These are phyloP conservation scores for Psilanteris sp. DNA, from an alignment of 1,140 invertebrate genomes.

Conservation along the genomic window DNA sequence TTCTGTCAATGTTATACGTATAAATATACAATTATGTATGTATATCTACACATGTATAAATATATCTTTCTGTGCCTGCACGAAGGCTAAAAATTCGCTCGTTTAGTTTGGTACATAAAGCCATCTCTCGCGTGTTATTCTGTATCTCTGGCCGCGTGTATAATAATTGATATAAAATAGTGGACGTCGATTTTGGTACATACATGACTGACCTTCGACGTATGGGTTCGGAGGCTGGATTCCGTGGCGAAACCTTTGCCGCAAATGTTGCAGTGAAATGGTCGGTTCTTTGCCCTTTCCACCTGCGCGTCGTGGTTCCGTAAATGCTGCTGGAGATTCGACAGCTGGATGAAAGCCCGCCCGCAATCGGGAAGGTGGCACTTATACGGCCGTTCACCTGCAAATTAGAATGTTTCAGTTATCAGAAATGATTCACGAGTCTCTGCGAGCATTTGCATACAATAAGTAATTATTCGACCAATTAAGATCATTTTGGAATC, in stretches of 20 bases:
- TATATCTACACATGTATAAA: conserved; percentile 4
- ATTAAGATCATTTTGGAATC: conserved; percentile 25
- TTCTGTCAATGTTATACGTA: conserved; percentile 22
- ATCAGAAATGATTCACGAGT: conserved; percentile 54
- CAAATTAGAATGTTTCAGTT: conserved; percentile 75
- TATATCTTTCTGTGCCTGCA: conserved; percentile 35
- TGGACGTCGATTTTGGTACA: conserved; percentile 82
- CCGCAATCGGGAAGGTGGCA: conserved; percentile 97
- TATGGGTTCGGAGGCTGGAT: conserved; percentile 95
- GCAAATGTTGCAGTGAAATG: conserved; percentile 97
- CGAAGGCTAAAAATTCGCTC: conserved; percentile 29
- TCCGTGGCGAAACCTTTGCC: conserved; percentile 98
- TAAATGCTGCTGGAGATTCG: conserved; percentile 97
- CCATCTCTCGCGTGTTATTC: conserved; percentile 66
- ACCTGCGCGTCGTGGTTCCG: conserved; percentile 97
- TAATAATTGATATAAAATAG: conserved; percentile 63
- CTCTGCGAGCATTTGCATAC: conserved; percentile 36
- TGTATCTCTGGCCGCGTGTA: conserved; percentile 67
- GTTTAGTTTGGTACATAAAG: conserved; percentile 49
- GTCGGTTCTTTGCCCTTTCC: conserved; percentile 95
- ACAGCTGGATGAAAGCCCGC: conserved; percentile 97
- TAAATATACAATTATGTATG: conserved; percentile 5
- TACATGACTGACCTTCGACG: conserved; percentile 95
- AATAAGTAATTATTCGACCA: conserved; percentile 45
- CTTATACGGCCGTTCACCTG: conserved; percentile 97